A percentile compares a stretch with the other conserved stretches of the same genome.
Evolutionary conservation across 2,888 invertebrate species (phyloP).

Genomic region (Cyclophora punctaria): DNA sequence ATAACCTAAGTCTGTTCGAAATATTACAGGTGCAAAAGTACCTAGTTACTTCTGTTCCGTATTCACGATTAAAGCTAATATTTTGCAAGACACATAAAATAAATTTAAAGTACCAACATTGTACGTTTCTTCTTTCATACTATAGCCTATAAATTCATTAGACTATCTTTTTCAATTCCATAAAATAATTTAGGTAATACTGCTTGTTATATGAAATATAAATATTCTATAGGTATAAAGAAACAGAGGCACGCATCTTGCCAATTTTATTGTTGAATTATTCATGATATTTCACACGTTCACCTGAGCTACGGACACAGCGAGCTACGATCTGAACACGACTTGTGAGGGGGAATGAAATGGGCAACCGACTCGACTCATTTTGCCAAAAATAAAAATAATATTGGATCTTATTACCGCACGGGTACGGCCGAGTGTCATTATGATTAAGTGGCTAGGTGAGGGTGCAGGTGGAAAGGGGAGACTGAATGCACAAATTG

Average conservation of each 20-base stretch:
- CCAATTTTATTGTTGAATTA: slow-evolving; percentile 72
- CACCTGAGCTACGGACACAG: slow-evolving; percentile 38
- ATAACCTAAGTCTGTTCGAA: too few relatives aligned
- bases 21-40: too few relatives aligned
- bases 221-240: slow-evolving; percentile 58
- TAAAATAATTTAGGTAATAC: too few relatives aligned
- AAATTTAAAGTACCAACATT: too few relatives aligned
- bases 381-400: slow-evolving; percentile 45
- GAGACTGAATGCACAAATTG: background rate
- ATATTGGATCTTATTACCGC: slow-evolving; percentile 36
- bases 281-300: slow-evolving; percentile 63
- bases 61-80: too few relatives aligned
- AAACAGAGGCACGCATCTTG: slow-evolving; percentile 63
- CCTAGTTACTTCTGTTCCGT: too few relatives aligned
- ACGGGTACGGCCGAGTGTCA: slow-evolving; percentile 28
- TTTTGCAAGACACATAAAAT: too few relatives aligned
- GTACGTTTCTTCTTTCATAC: too few relatives aligned
- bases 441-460: slow-evolving; percentile 32
- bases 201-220: slow-evolving; percentile 27
- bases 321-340: slow-evolving; percentile 43
- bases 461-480: slow-evolving; percentile 13
- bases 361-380: slow-evolving; percentile 52
- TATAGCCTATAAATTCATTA: too few relatives aligned
- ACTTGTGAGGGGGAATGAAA: slow-evolving; percentile 52
- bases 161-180: too few relatives aligned